Base-by-base conservation (phyloP, 2,888 invertebrate species). In the Microdon myrmicae region DNA sequence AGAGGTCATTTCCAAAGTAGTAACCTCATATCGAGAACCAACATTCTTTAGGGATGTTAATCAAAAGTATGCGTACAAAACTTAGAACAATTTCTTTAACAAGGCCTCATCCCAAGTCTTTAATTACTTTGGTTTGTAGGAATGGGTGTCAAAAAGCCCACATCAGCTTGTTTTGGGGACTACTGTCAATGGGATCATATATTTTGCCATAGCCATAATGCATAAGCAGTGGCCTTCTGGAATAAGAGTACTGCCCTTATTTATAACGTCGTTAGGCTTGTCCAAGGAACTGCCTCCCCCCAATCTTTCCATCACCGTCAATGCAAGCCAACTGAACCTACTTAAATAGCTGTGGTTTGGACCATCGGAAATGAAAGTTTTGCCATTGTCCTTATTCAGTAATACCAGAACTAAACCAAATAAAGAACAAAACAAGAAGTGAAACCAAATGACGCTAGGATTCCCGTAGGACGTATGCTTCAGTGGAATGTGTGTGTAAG, bases 341-440 rank as follows among this genome's bases (percentile, higher is more conserved):
- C 56, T 64, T 64, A 64, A 58, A 64, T 51, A 53, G 45, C 37
- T 53, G 51, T 23, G 64, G 58, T 31, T 19, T 29, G 58, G 44
- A 47, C 38, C 64, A 58, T 28, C 37, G 64, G 61, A 56, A 51
- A 56, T 51, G 20, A 56, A 64, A 64, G 45, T 64, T 64, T 58
- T 51, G 51, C 23, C 41, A 47, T 64, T 26, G 34, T 38, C 31
- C 7, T 23, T 38, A 16, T 22, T 22, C 8, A 3, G 6, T 7
- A 19, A 53, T 7, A 14, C 14, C 17, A 17, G 16, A 38, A 26
- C n/a, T 8, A 4, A 4, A 17, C 2, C 6, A 25, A 17, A 23
- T 26, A 8, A 22, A 3, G 13, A 19, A 12, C 6, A 39, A n/a
- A 35, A 32, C 32, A 23, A 26, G 4, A 22, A 9, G 12, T 7